Evolutionary conservation across 2,113 vertebrate species (phyloP), one percentile per base, ranked within the genome.

Genomic region (Silurus asotus): DNA sequence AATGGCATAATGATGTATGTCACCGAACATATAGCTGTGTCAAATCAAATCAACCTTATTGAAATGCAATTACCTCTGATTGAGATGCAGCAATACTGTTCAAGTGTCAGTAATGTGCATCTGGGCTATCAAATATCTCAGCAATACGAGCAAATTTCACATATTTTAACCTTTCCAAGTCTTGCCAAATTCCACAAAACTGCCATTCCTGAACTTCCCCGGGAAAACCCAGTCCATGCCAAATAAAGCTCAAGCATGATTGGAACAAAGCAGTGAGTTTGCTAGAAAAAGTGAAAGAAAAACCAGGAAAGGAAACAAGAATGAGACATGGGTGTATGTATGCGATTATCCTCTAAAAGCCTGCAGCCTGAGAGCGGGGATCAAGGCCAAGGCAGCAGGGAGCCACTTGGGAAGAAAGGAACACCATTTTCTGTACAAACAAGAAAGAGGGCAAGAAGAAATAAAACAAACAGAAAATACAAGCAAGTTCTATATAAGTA

Each of bases 361-460:
- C 61, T 77, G 58, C 25, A 87, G 81, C 11, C 65, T 76, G 77
- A 78, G 58, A 84, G 59, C 3, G 17, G 84, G 75, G 81, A 88
- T 58, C 48, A 75, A 28, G 69, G 87, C 83, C 87, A 67, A 69
- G 49, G 45, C 84, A 82, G 69, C 61, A 77, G 67, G 81, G 81
- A 53, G 61, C 45, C n/a, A 49, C 61, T 64, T 65, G 28, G 59
- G 53, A 82, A 82, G 28, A 83, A 85, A 82, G 25, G 78, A 84
- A 85, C 83, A 77, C 14, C 58, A 61, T 74, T 51, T 82, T 76
- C 87, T 69, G 83, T 53, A 61, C 45, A 70, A 89, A 84, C 69
- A 74, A 74, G 83, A 55, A 65, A 79, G 84, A 65, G 25, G 48
- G 83, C 17, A 37, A 11, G 67, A 72, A 89, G 61, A 64, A 64